phyloP scores from a whole-genome alignment of 2,888 invertebrate genomes.

The Bombyx huttoni region DNA sequence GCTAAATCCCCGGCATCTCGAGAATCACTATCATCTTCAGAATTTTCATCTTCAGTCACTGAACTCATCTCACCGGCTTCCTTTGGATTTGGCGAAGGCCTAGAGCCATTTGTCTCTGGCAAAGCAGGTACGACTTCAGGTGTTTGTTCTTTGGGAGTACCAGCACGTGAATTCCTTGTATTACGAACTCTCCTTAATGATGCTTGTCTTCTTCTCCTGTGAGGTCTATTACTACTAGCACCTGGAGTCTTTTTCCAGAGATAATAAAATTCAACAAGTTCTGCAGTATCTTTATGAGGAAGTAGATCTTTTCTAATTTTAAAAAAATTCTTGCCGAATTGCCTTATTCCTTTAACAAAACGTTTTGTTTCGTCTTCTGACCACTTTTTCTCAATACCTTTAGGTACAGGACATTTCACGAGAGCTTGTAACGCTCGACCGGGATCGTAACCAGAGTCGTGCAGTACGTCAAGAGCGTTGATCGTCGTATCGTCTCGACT shows the following conservation, averaged over 20 bases:
- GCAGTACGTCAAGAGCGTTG: conserved; percentile 95
- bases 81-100: conserved; percentile 79
- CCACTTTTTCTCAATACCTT: conserved; percentile 98
- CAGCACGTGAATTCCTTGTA: conserved; percentile 88
- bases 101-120: conserved; percentile 64
- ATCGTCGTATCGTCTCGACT: conserved; percentile 97
- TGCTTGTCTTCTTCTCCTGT: conserved; percentile 89
- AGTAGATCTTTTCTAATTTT: conserved; percentile 96
- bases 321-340: conserved; percentile 99
- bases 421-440: conserved; percentile 96
- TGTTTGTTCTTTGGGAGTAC: conserved; percentile 81
- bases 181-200: conserved; percentile 90
- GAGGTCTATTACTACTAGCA: conserved; percentile 96
- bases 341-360: conserved; percentile 97
- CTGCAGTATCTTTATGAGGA: conserved; percentile 97
- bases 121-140: conserved; percentile 71
- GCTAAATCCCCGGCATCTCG: conserved; percentile 84
- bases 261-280: conserved; percentile 98
- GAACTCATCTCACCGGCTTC: conserved; percentile 82
- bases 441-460: conserved; percentile 97
- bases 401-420: conserved; percentile 96
- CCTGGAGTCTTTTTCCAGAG: conserved; percentile 99
- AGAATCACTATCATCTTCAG: conserved; percentile 96
- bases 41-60: conserved; percentile 91
- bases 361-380: conserved; percentile 97